These are phyloP conservation scores for Pemphigus obesinymphae DNA, from an alignment of 1,140 invertebrate species.

Conservation along the genomic window DNA sequence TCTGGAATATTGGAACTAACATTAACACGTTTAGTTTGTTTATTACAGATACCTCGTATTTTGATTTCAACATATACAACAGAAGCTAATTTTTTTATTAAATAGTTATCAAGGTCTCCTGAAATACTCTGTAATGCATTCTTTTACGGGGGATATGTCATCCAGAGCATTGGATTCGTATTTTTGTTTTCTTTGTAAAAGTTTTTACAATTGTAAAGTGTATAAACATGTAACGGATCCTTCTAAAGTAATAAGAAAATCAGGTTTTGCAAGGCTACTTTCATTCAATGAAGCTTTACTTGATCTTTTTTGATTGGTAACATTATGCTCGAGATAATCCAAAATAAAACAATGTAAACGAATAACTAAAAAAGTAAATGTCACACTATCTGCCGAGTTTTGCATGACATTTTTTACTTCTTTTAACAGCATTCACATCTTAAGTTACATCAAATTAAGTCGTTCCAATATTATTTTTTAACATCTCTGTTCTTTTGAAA, in stretches of 20 bases:
- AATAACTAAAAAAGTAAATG: background rate
- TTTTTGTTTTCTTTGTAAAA: background rate
- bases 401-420: background rate
- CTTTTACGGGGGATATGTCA: background rate
- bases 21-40: too few species aligned
- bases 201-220: background rate
- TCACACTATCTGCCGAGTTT: background rate
- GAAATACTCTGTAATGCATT: background rate
- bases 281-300: background rate
- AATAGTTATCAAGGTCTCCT: background rate
- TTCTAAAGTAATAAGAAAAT: background rate
- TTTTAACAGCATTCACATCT: background rate
- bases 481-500: background rate
- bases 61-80: background rate
- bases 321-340: background rate
- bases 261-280: background rate
- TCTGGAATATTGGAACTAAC: too few species aligned
- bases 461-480: background rate
- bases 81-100: background rate
- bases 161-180: background rate
- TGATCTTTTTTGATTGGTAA: background rate
- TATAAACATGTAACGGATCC: background rate
- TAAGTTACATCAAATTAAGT: too few species aligned
- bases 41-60: background rate
- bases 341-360: background rate